Evolutionary conservation across 1,140 invertebrate genomes (phyloP).

Genomic region (Drosophila lacertosa): DNA sequence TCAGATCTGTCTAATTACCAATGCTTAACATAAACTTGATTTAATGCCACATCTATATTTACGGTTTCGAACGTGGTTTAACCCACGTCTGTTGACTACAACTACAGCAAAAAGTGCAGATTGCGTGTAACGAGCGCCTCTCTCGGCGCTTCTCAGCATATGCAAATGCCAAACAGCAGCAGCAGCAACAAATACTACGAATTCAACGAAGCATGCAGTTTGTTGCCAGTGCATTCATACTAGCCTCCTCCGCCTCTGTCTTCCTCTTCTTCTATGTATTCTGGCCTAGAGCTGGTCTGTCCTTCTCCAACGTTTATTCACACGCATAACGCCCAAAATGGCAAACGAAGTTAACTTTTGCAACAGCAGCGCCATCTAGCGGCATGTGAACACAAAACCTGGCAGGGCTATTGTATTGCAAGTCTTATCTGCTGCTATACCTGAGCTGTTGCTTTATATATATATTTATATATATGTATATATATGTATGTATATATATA

Average conservation of each 20-base stretch:
- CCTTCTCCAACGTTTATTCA: slow-evolving; percentile 20
- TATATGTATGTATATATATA: neutral
- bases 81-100: slow-evolving; percentile 15
- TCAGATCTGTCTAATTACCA: neutral
- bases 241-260: neutral
- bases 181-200: slow-evolving; percentile 16
- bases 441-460: neutral
- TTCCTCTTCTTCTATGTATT: too few species aligned
- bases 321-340: slow-evolving; percentile 50
- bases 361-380: slow-evolving; percentile 41
- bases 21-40: neutral
- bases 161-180: slow-evolving; percentile 34
- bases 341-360: slow-evolving; percentile 39
- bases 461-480: neutral
- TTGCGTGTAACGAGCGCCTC: slow-evolving; percentile 26
- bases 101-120: slow-evolving; percentile 28
- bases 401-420: slow-evolving; percentile 28
- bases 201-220: slow-evolving; percentile 49
- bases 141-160: slow-evolving; percentile 24
- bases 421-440: slow-evolving; percentile 19
- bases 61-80: slow-evolving; percentile 1
- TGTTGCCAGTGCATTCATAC: slow-evolving; percentile 22
- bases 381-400: slow-evolving; percentile 29
- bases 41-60: neutral
- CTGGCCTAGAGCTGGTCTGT: neutral